These are phyloP conservation scores for Onychostoma macrolepis DNA, from an alignment of 2,113 vertebrate species.

Conservation along the genomic window DNA sequence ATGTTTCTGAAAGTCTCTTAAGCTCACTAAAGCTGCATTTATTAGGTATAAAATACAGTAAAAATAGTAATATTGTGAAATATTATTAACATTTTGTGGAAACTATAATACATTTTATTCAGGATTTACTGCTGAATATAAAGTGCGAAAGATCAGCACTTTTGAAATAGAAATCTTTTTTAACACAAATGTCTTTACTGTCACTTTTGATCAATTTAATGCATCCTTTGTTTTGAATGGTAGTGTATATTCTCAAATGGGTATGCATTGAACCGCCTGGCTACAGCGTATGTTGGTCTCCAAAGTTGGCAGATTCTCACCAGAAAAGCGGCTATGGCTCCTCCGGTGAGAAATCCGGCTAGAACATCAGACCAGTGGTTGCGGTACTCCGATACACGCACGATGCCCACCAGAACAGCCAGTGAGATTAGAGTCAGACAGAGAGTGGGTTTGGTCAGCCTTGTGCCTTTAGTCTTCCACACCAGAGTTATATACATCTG, in stretches of 20 bases:
- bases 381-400: constrained; percentile 87
- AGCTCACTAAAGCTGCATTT: not conserved
- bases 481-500: constrained; percentile 92
- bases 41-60: not conserved
- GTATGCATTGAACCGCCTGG: not conserved
- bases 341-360: constrained; percentile 86
- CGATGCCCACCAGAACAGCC: constrained; percentile 86
- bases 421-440: constrained; percentile 85
- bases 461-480: constrained; percentile 86
- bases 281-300: not conserved
- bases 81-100: not conserved
- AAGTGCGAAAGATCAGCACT: not conserved
- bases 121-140: not conserved
- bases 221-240: too few relatives aligned
- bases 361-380: constrained; percentile 92
- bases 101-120: not conserved
- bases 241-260: not conserved
- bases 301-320: constrained; percentile 66
- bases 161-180: not conserved
- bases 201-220: not conserved
- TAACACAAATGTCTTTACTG: not conserved
- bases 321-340: constrained; percentile 87
- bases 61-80: not conserved
- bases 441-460: constrained; percentile 86
- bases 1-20: not conserved